These are phyloP conservation scores for Diachrysia chrysitis DNA, from an alignment of 2,888 invertebrate genomes.

Conservation along the genomic window DNA sequence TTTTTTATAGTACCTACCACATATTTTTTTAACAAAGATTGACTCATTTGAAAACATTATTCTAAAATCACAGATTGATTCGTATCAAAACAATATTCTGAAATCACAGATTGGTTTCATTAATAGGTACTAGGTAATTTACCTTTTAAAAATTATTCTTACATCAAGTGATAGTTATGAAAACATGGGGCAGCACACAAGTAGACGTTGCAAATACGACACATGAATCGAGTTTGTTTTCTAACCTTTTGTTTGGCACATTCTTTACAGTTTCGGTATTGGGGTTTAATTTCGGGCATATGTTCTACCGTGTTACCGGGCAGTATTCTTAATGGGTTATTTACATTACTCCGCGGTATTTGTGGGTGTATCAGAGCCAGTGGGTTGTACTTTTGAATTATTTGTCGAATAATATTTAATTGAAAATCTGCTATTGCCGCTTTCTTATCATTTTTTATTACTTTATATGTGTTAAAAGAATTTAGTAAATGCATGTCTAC, in stretches of 20 bases:
- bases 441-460: neutral
- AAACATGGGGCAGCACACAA: too few species aligned
- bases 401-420: neutral
- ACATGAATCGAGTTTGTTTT: conserved; percentile 2
- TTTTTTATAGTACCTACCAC: too few species aligned
- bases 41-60: too few species aligned
- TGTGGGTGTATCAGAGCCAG: neutral
- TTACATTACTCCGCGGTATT: neutral
- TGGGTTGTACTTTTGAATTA: neutral
- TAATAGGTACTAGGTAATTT: too few species aligned
- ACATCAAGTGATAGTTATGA: too few species aligned
- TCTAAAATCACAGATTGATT: too few species aligned
- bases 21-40: too few species aligned
- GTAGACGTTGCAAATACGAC: too few species aligned
- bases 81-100: too few species aligned
- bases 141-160: too few species aligned
- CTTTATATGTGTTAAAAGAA: conserved; percentile 4
- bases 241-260: conserved; percentile 2
- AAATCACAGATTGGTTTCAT: too few species aligned
- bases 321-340: conserved; percentile 2
- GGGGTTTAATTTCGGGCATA: neutral
- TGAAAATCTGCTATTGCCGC: neutral
- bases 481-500: conserved; percentile 7
- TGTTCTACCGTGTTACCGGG: conserved; percentile 2
- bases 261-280: conserved; percentile 1